Evolutionary conservation across 2,888 invertebrate species (phyloP), one percentile per base, ranked within the genome.

Genomic region (Lasioglossum calceatum): DNA sequence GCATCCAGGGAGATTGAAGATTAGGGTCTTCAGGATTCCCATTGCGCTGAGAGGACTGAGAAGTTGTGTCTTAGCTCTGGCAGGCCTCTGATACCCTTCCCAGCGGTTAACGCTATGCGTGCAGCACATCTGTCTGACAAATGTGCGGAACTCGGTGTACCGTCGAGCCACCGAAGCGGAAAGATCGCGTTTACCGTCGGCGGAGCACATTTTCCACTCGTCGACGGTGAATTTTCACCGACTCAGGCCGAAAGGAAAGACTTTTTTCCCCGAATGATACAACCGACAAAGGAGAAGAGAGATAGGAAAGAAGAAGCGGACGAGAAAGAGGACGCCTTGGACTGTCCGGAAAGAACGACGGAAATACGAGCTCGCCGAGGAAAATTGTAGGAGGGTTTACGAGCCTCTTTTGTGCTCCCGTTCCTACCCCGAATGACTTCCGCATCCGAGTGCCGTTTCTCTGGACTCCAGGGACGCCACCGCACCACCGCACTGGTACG

Each of bases 341-440:
- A 75, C 54, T 72, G 76, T 47, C 71, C 78, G 83, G 77, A 76
- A 88, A 80, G 83, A 61, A 87, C 61, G 79, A 71, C 75, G 75
- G 87, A 79, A 87, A 85, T 74, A 70, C 80, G 75, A 81, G 77
- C 83, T 85, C 79, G 72, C 72, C 36, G 79, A 58, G 81, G 84
- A 89, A 87, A 91, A 91, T 91, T 88, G 78, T 86, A 72, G 80
- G 77, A 64, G 77, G 61, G 84, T 90, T 86, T 82, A 80, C 81
- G 85, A 70, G 85, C 71, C 32, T 71, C 85, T 89, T 86, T 90
- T 88, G 91, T 86, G 83, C 82, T 82, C 75, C 39, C 54, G 72
- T 71, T 76, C 81, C 81, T 61, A 74, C 74, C 73, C 73, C 70
- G 79, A 88, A 88, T 67, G 88, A 88, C 87, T 91, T 91, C 90